These are phyloP conservation scores for Cremastinae sp. DNA, from an alignment of 2,888 invertebrate species.

Conservation along the genomic window DNA sequence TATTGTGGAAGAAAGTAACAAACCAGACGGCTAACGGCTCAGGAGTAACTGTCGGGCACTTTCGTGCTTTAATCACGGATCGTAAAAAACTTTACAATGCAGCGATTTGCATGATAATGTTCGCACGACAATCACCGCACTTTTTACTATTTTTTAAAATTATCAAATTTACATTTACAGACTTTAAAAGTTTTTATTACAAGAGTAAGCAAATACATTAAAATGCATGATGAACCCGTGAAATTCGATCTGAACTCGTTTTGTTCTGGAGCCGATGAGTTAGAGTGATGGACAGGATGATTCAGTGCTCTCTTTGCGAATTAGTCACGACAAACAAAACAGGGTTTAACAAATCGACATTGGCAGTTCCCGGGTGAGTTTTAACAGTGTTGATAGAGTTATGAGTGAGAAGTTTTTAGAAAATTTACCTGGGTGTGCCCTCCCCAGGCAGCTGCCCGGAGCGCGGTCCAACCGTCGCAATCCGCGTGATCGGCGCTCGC, in stretches of 20 bases:
- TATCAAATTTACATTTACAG: too few species aligned
- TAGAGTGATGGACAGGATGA: constrained; percentile 40
- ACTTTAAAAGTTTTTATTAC: too few species aligned
- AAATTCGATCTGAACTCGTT: constrained; percentile 14
- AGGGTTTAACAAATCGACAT: constrained; percentile 66
- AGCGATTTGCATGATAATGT: too few species aligned
- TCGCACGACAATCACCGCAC: too few species aligned
- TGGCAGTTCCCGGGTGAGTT: constrained; percentile 67
- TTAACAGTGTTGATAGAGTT: constrained; percentile 64
- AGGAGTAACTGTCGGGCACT: too few species aligned
- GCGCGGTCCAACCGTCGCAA: constrained; percentile 93
- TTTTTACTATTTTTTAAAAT: too few species aligned
- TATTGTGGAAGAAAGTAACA: too few species aligned
- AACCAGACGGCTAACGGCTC: too few species aligned
- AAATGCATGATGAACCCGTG: background rate
- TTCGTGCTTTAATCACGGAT: too few species aligned
- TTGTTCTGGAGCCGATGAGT: constrained; percentile 22
- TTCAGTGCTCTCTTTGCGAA: constrained; percentile 39
- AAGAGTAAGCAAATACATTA: too few species aligned
- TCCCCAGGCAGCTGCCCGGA: constrained; percentile 97
- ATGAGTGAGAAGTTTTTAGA: constrained; percentile 66
- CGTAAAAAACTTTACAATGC: too few species aligned
- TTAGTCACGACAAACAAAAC: constrained; percentile 62
- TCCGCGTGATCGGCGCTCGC: constrained; percentile 89
- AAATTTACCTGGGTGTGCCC: constrained; percentile 90